Conservation (phyloP, 2,113 vertebrate genomes). For the human region DNA sequence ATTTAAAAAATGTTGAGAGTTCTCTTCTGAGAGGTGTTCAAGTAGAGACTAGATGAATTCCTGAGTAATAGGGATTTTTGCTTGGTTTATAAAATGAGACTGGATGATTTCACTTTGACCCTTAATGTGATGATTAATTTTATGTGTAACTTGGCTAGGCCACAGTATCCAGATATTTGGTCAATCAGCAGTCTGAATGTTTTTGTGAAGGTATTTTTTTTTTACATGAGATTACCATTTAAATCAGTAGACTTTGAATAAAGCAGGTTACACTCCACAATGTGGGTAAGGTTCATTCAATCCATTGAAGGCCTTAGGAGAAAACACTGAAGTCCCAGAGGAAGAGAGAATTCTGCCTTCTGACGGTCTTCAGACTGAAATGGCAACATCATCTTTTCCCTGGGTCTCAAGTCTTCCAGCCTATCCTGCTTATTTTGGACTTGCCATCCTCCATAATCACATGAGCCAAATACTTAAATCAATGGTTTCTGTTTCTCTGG, state of each 20-base stretch:
- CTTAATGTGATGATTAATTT: not conserved
- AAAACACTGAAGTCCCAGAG: not conserved
- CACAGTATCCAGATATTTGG: not conserved
- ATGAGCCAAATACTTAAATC: not conserved
- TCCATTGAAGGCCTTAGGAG: not conserved
- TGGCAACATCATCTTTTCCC: not conserved
- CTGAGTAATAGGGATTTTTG: not conserved
- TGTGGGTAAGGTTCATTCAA: not conserved
- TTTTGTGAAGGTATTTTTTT: not conserved
- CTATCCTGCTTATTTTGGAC: not conserved
- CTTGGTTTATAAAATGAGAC: not conserved
- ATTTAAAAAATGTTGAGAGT: not conserved
- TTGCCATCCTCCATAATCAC: no score
- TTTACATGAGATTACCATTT: not conserved
- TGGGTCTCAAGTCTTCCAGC: no score
- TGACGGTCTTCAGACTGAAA: not conserved
- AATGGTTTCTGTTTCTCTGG: not conserved
- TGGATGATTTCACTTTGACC: not conserved
- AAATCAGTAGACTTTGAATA: not conserved
- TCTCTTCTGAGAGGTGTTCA: not conserved
- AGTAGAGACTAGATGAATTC: not conserved
- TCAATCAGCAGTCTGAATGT: not conserved
- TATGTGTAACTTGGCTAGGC: not conserved
- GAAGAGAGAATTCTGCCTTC: not conserved
- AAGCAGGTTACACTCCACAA: not conserved